phyloP scores from a whole-genome alignment of 2,888 invertebrate genomes.

The Hyles lineata region DNA sequence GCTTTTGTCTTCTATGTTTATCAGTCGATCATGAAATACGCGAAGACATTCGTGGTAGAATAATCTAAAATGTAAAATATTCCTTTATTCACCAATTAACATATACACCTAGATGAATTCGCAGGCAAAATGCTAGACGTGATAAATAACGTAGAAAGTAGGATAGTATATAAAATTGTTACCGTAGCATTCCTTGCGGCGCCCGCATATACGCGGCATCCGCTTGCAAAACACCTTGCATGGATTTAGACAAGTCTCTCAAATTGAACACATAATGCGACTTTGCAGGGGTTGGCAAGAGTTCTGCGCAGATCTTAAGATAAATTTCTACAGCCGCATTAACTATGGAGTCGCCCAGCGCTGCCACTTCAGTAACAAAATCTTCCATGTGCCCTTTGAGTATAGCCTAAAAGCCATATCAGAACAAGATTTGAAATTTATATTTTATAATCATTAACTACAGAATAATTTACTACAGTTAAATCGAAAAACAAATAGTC shows the following conservation, averaged over 20 bases:
- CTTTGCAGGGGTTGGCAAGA: slow-evolving; percentile 96
- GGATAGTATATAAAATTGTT: neutral
- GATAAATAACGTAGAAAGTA: neutral
- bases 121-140: slow-evolving; percentile 5
- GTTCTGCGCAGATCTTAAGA: slow-evolving; percentile 89
- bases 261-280: slow-evolving; percentile 97
- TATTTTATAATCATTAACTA: too few relatives aligned
- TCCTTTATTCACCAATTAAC: too few relatives aligned
- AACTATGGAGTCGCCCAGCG: slow-evolving; percentile 89
- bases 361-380: slow-evolving; percentile 89
- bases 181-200: slow-evolving; percentile 88
- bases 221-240: slow-evolving; percentile 95
- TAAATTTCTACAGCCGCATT: slow-evolving; percentile 94
- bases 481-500: too few relatives aligned
- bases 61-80: slow-evolving; percentile 80
- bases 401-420: slow-evolving; percentile 81
- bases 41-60: slow-evolving; percentile 97
- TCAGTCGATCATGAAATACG: slow-evolving; percentile 95
- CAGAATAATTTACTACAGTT: too few relatives aligned
- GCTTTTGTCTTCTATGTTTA: slow-evolving; percentile 91
- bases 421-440: neutral
- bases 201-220: slow-evolving; percentile 89
- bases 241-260: slow-evolving; percentile 94
- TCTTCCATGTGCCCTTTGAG: slow-evolving; percentile 91
- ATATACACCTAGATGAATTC: too few relatives aligned